Base-by-base conservation (phyloP, 2,113 vertebrate genomes). In the Leucosticte australis region DNA sequence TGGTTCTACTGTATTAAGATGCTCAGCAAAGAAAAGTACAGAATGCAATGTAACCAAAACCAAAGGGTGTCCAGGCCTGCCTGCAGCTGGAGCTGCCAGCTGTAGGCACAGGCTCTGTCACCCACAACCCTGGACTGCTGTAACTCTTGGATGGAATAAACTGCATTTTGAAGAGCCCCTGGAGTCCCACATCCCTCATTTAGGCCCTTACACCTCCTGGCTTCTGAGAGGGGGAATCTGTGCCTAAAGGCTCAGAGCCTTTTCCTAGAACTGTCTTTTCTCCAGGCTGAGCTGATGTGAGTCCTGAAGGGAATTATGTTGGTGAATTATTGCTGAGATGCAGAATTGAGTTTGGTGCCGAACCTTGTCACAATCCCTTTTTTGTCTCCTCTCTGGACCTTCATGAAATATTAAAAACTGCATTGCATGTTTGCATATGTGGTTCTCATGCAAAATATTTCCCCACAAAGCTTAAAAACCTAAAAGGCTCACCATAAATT, bases 241-340 rank as follows among this genome's bases (percentile, higher is more conserved):
- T 67, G 52, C 56, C 67, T 47, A 78, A 88, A 95, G 60, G 42
- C 71, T 86, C 37, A 7, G 33, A 69, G 63, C 30, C 30, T 94
- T 83, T 95, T 56, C 35, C 90, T 70, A 44, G 39, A 83, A 30
- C 55, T 88, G 65, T 71, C 39, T 85, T 83, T 83, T 21, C n/a
- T 81, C 60, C 37, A 41, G 11, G 16, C 4, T 20, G 57, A 83
- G 67, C 56, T 83, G 90, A 28, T 0, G 2, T 44, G 59, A 81
- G 39, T 64, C 28, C 79, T 81, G 33, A n/a, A 7, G 42, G 60
- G 60, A 94, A 75, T 90, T 71, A 39, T 0, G 0, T 1, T 31
- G 30, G 33, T 49, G 82, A 67, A 47, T 79, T 79, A 5, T 39
- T 42, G 70, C 55, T 59, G 35, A 53, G 68, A 17, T 41, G 56